phyloP scores from a whole-genome alignment of 2,888 invertebrate genomes.

The Tanytarsus gracilentus region DNA sequence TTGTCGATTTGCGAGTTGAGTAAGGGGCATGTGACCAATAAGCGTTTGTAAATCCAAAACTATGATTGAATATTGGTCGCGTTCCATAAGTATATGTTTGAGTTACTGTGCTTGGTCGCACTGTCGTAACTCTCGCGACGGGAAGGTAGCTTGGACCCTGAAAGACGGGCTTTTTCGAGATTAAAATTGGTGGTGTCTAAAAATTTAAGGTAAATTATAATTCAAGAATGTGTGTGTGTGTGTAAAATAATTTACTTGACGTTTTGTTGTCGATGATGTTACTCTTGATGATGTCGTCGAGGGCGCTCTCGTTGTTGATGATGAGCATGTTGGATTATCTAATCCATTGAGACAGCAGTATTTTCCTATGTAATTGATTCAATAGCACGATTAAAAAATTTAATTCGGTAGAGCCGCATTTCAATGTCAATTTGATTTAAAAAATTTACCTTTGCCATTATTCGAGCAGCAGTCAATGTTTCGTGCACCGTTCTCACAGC shows the following conservation, averaged over 20 bases:
- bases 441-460: slow-evolving; percentile 1
- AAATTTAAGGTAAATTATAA: too few species aligned
- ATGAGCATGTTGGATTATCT: background rate
- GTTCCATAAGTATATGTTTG: slow-evolving; percentile 3
- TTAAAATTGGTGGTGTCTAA: background rate
- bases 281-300: too few species aligned
- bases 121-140: background rate
- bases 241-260: too few species aligned
- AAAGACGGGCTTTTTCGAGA: background rate
- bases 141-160: background rate
- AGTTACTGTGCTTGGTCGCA: background rate
- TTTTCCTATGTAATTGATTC: background rate
- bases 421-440: background rate
- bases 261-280: too few species aligned
- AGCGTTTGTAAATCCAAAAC: background rate
- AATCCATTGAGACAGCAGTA: slow-evolving; percentile 1
- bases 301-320: background rate
- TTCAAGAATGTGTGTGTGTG: too few species aligned
- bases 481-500: slow-evolving; percentile 12
- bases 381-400: too few species aligned
- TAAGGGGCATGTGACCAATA: background rate
- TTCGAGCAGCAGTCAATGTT: slow-evolving; percentile 12
- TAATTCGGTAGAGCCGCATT: too few species aligned
- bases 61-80: background rate
- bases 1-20: background rate